Evolutionary conservation across 2,113 vertebrate species (phyloP), one percentile per base, ranked within the genome.

Genomic region (Tyrannus savana): DNA sequence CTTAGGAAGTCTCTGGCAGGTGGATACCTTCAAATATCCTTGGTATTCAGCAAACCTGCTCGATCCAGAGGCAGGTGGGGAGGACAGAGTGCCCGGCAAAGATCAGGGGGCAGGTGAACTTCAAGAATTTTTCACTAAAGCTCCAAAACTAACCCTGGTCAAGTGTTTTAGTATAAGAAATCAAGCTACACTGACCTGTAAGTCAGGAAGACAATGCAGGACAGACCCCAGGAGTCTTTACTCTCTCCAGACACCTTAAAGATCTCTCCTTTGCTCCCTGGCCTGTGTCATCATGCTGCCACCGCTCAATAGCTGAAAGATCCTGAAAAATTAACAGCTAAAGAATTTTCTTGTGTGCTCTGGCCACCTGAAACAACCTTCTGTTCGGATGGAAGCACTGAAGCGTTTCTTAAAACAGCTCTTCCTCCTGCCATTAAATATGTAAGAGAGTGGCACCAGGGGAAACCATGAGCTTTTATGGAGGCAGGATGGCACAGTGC

Each of bases 391-490:
- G 78, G 62, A 89, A 91, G 87, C 67, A 52, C 35, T 39, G 73
- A 86, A 89, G 41, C 14, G 5, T 67, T 90, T 87, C 84, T 95
- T 91, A 77, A 91, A 91, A 83, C 71, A 83, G 28, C 46, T 73
- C 59, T 87, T 91, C 74, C 87, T 85, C 75, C 75, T 80, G 63
- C 47, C 63, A 80, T 97, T 80, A 95, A 96, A 83, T 55, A 95
- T 94, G 93, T 82, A 87, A 75, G 66, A 72, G 55, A 67, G 68
- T 23, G 66, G 63, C 47, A 77, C 59, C 1, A 1, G 59, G 84
- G 73, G 49, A 84, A 89, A 59, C 58, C 81, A 37, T 1, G 6
- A 6, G 14, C 67, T 90, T 93, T 92, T 82, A 47, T 62, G 1
- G 5, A 76, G 67, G 91, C 87, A 82, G 81, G 58, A 71, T 31